Base-by-base conservation (phyloP, 2,888 invertebrate species). In the Euzophera pinguis region DNA sequence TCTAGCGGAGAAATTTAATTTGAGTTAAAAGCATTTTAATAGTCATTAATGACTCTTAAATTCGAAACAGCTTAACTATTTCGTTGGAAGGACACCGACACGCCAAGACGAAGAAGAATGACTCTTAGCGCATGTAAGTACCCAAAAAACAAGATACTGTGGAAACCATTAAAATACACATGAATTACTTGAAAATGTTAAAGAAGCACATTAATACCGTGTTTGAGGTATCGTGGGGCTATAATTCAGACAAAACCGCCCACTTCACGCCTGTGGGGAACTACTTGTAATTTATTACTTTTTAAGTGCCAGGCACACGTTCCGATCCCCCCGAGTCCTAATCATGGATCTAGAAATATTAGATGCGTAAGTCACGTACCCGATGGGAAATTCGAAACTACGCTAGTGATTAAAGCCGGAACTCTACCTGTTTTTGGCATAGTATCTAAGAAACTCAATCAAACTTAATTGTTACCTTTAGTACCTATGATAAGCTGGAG, bases 211-310 rank as follows among this genome's bases (percentile, higher is more conserved):
- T 57, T 58, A 61, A 66, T 62, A 61, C 64, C 64, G 63, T 59
- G 54, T 63, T 57, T 51, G 53, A 53, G 63, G 61, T 69, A 63
- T 66, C 68, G 65, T 67, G 60, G 55, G 58, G 71, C 73, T 68
- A 81, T 83, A 81, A 78, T 74, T 81, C 81, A 78, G 67, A 62
- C 61, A 69, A 67, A 69, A 58, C 65, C 61, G 59, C 72, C 71
- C 68, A 71, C 73, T 60, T 53, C 58, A 61, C 61, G 68, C 68
- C 68, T 68, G 73, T 68, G 70, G 68, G 63, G 64, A 67, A 69
- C 69, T 71, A 70, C 67, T 71, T 67, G 64, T 79, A 81, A 85
- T 83, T 83, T 84, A 82, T 75, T 71, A 72, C 75, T 78, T 83
- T 81, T 80, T 79, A 78, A 83, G 72, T 80, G 79, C 75, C 78